phyloP scores from a whole-genome alignment of 2,113 vertebrate genomes.

The Butorides virescens region DNA sequence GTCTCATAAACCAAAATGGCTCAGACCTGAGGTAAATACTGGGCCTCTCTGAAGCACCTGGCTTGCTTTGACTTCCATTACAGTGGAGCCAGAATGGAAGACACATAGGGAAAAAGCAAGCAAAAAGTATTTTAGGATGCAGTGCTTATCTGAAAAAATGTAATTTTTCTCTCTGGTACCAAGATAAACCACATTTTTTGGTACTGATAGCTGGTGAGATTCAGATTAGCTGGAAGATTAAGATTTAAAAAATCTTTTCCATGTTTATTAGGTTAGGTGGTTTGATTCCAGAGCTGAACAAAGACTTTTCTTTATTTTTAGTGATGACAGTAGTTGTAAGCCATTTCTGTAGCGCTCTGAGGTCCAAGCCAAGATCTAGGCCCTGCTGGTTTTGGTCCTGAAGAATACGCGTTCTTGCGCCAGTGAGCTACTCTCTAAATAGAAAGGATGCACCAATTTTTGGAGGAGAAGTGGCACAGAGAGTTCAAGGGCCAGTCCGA shows the following conservation, averaged over 20 bases:
- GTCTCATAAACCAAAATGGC: background rate
- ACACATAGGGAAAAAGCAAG: background rate
- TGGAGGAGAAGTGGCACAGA: background rate
- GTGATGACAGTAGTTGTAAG: background rate
- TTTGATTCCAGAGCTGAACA: background rate
- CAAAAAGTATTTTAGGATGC: background rate
- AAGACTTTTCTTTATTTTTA: background rate
- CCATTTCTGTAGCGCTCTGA: background rate
- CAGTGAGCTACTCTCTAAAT: background rate
- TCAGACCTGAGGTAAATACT: background rate
- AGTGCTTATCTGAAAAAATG: background rate
- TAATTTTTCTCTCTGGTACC: background rate
- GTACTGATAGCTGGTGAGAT: fast-evolving
- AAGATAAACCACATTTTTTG: background rate
- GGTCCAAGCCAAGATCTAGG: background rate
- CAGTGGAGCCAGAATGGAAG: background rate
- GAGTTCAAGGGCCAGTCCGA: background rate
- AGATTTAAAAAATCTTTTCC: background rate
- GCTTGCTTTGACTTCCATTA: background rate
- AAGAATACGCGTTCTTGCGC: background rate
- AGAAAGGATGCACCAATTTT: background rate
- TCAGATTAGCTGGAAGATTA: background rate
- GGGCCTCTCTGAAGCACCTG: background rate
- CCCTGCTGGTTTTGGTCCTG: background rate
- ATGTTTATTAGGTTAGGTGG: background rate